Evolutionary conservation across 2,888 invertebrate species (phyloP).

Genomic region (Parnassius smintheus): DNA sequence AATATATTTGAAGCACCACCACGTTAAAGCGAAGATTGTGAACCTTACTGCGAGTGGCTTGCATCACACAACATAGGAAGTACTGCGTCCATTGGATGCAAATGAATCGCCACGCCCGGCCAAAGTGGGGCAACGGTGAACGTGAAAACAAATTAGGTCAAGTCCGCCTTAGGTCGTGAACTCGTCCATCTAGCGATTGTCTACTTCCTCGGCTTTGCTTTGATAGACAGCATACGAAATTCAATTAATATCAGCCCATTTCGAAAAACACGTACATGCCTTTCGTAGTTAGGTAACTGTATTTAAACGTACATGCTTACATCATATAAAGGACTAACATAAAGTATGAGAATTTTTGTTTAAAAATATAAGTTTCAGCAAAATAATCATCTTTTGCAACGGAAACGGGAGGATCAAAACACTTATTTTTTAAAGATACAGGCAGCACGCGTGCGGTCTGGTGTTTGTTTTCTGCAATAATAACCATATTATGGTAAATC

Average conservation of each 20-base stretch:
- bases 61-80: slow-evolving; percentile 11
- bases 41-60: slow-evolving; percentile 11
- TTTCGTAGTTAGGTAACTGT: no score
- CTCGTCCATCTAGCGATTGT: slow-evolving; percentile 42
- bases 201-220: slow-evolving; percentile 37
- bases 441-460: no score
- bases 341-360: no score
- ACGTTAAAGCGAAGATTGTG: slow-evolving; percentile 22
- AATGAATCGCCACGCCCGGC: slow-evolving; percentile 52
- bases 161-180: slow-evolving; percentile 56
- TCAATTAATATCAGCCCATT: slow-evolving; percentile 3
- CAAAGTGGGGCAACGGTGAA: slow-evolving; percentile 45
- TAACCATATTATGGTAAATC: no score
- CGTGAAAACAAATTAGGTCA: slow-evolving; percentile 59
- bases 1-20: neutral
- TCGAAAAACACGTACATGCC: neutral
- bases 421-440: no score
- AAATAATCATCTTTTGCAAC: no score
- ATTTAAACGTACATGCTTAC: no score
- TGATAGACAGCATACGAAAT: slow-evolving; percentile 29
- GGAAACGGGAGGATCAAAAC: no score
- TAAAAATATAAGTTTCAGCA: no score
- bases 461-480: no score
- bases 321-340: no score
- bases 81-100: slow-evolving; percentile 48